phyloP scores from a whole-genome alignment of 2,888 invertebrate species.

The Cactoblastis cactorum region DNA sequence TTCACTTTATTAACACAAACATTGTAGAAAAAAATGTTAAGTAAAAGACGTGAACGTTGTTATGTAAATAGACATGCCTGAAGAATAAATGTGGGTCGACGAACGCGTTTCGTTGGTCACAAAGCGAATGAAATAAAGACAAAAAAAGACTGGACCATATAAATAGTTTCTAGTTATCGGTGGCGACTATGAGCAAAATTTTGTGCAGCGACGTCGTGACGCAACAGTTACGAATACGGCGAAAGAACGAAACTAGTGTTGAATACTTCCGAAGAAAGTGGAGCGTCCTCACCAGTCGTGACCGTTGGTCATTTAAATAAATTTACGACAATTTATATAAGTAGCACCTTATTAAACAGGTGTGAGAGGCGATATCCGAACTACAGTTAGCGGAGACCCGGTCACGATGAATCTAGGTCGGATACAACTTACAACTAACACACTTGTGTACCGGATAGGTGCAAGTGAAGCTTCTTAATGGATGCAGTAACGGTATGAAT shows the following conservation, averaged over 20 bases:
- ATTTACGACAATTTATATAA: constrained; percentile 68
- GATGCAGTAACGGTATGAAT: constrained; percentile 11
- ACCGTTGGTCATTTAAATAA: constrained; percentile 34
- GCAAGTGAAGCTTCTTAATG: constrained; percentile 15
- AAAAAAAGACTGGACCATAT: no score
- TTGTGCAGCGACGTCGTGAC: constrained; percentile 23
- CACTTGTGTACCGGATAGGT: constrained; percentile 50
- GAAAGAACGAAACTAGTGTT: constrained; percentile 33
- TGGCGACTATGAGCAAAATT: background rate
- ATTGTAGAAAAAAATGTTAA: no score
- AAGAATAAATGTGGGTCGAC: no score
- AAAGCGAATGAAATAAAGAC: no score
- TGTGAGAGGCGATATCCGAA: constrained; percentile 59
- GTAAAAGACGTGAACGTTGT: no score
- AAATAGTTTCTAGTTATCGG: background rate
- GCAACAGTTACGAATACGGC: constrained; percentile 31
- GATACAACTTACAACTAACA: constrained; percentile 44
- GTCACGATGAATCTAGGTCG: constrained; percentile 60
- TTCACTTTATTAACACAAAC: no score
- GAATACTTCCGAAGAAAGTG: constrained; percentile 54
- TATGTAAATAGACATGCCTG: no score
- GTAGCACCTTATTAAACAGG: constrained; percentile 59
- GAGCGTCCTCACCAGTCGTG: constrained; percentile 37
- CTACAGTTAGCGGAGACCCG: constrained; percentile 71
- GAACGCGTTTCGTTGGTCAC: no score